Percentiles rank a stretch among this genome's conserved stretches.
Conservation (phyloP, 2,797 vertebrate genomes). For the Aplochiton taeniatus region DNA sequence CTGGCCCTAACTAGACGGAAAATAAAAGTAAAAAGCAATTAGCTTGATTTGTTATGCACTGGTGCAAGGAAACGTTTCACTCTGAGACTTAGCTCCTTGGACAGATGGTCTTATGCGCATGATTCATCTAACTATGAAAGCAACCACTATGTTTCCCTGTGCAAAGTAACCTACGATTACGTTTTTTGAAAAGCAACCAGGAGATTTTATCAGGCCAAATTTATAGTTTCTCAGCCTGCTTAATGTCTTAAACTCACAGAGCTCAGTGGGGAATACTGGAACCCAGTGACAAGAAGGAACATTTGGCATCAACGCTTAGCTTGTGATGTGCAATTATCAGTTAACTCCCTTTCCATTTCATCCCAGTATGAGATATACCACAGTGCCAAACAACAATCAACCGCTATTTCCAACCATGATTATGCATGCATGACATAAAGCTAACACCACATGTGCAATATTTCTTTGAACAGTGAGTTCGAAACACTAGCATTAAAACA, state of each 20-base stretch:
- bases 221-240: background rate
- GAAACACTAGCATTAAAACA: background rate
- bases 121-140: background rate
- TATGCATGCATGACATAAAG: background rate
- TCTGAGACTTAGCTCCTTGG: conserved; percentile 25
- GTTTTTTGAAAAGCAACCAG: background rate
- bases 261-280: background rate
- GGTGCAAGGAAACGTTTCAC: conserved; percentile 21
- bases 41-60: conserved; percentile 46
- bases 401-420: background rate
- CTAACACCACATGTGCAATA: background rate
- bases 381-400: background rate
- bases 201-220: background rate
- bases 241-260: background rate
- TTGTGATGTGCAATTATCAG: conserved; percentile 1
- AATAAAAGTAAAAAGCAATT: conserved; percentile 32
- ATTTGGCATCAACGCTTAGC: background rate
- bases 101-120: conserved; percentile 22
- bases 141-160: no score
- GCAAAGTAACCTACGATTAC: background rate
- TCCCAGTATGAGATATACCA: conserved; percentile 2
- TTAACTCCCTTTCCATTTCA: background rate
- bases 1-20: conserved; percentile 25
- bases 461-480: background rate
- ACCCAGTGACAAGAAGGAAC: background rate